phyloP scores from a whole-genome alignment of 2,113 vertebrate species.

The Phalacrocorax aristotelis region DNA sequence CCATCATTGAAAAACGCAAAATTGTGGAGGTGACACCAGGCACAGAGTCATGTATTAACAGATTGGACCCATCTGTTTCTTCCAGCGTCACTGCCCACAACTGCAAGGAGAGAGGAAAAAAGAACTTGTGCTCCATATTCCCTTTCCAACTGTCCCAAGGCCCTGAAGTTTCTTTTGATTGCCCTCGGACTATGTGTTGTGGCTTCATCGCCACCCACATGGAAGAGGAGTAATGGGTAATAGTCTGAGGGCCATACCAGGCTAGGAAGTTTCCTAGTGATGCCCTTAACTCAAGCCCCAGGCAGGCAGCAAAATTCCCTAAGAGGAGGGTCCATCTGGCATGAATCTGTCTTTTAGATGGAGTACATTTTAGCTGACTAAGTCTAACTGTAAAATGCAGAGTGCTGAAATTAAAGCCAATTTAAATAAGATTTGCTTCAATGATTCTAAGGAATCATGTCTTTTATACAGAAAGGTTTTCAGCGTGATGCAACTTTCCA shows the following conservation, averaged over 20 bases:
- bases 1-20: neutral
- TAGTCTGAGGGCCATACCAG: neutral
- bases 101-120: neutral
- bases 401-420: constrained; percentile 2
- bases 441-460: neutral
- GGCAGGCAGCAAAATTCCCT: neutral
- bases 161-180: neutral
- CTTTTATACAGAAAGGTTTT: constrained; percentile 10
- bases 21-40: neutral
- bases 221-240: neutral
- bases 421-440: constrained; percentile 38
- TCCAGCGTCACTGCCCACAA: neutral
- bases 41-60: neutral
- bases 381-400: neutral
- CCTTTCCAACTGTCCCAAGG: neutral
- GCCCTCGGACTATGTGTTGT: neutral
- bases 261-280: neutral
- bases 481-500: neutral
- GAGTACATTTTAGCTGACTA: neutral
- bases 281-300: neutral
- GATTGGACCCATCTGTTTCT: neutral
- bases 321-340: neutral
- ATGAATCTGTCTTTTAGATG: neutral
- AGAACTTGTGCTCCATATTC: too few species aligned
- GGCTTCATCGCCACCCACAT: neutral